A percentile compares a stretch with the other conserved stretches of the same genome.
phyloP scores from a whole-genome alignment of 2,888 invertebrate genomes.

The Cistogaster globosa region DNA sequence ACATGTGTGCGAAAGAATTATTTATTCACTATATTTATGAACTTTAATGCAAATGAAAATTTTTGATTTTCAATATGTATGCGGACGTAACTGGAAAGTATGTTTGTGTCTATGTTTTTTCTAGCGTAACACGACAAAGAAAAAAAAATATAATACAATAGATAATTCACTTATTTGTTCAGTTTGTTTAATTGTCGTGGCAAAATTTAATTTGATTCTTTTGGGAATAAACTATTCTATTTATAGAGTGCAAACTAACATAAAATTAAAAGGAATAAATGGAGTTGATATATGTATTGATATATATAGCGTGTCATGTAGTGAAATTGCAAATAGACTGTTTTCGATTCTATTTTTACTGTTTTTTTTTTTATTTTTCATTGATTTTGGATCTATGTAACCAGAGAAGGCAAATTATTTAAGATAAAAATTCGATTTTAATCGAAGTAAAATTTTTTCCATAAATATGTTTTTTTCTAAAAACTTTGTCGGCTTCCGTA shows the following conservation, averaged over 20 bases:
- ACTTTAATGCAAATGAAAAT: slow-evolving; percentile 33
- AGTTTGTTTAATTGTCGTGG: slow-evolving; percentile 77
- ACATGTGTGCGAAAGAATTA: slow-evolving; percentile 4
- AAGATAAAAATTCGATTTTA: too few species aligned
- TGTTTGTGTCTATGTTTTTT: slow-evolving; percentile 15
- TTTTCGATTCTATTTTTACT: slow-evolving; percentile 20
- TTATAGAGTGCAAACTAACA: slow-evolving; percentile 34
- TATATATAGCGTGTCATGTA: neutral
- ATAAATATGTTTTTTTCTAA: too few species aligned
- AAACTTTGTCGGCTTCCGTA: too few species aligned
- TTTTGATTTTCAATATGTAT: neutral
- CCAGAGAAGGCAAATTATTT: slow-evolving; percentile 1
- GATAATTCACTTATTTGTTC: slow-evolving; percentile 79
- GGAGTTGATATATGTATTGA: neutral
- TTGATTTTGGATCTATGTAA: slow-evolving; percentile 16
- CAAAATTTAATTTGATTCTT: slow-evolving; percentile 80
- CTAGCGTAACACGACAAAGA: neutral
- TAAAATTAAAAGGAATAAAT: slow-evolving; percentile 48
- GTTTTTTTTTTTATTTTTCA: slow-evolving; percentile 16
- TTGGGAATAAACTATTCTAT: slow-evolving; percentile 72
- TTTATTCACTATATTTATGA: slow-evolving; percentile 36
- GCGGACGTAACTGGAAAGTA: neutral
- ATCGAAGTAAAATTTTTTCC: too few species aligned
- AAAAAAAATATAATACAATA: slow-evolving; percentile 71
- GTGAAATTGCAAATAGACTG: slow-evolving; percentile 39